Conservation (phyloP, 2,797 vertebrate genomes). For the Tenualosa ilisha region DNA sequence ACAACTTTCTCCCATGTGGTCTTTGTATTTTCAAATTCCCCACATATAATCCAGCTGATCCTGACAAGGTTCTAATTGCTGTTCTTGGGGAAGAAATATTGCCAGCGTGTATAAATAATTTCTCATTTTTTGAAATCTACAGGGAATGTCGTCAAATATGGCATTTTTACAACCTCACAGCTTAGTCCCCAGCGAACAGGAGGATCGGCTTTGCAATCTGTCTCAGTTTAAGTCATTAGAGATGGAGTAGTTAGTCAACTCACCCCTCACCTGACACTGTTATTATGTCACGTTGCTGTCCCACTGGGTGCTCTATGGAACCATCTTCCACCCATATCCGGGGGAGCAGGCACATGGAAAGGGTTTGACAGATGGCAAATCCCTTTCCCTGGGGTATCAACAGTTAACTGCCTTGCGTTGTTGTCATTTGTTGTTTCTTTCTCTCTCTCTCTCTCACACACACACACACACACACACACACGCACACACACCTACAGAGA, state of each 20-base stretch:
- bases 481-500: too few species aligned
- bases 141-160: constrained; percentile 8
- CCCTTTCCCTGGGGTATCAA: constrained; percentile 70
- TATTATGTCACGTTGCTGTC: constrained; percentile 35
- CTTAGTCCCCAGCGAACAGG: background rate
- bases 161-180: constrained; percentile 1
- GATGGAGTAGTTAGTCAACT: constrained; percentile 6
- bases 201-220: constrained; percentile 17
- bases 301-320: constrained; percentile 30
- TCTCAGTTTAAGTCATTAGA: constrained; percentile 13
- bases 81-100: background rate
- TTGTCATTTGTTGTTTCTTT: constrained; percentile 7
- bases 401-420: constrained; percentile 48
- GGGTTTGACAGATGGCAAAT: constrained; percentile 77
- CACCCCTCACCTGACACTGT: constrained; percentile 22
- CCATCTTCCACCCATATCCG: constrained; percentile 42
- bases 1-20: constrained; percentile 14
- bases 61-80: background rate
- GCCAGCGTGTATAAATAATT: constrained; percentile 6
- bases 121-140: background rate
- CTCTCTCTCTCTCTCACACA: constrained; percentile 45
- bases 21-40: constrained; percentile 16
- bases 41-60: background rate
- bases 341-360: constrained; percentile 56
- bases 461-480: constrained; percentile 18